Evolutionary conservation across 2,113 vertebrate species (phyloP), one percentile per base, ranked within the genome.

Genomic region (Saimiri boliviensis): DNA sequence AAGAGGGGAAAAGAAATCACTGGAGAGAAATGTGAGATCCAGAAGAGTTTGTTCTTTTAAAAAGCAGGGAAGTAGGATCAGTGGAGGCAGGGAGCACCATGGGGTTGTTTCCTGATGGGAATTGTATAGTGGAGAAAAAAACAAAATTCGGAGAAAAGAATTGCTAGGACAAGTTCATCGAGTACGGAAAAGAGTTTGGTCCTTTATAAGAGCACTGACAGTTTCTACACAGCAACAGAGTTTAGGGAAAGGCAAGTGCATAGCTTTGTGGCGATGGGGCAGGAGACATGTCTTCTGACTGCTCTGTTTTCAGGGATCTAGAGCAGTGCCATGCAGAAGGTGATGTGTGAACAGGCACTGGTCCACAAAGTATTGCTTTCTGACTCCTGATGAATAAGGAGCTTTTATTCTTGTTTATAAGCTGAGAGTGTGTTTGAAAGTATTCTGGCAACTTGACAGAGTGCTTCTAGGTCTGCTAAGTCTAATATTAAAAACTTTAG

Each of bases 401-500:
- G 16, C 5, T 52, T 52, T 52, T 52, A 52, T 52, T 52, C 52
- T 52, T 52, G 52, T 52, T 52, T 25, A 88, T 54, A 85, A 77
- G 89, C 12, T 87, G 49, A 93, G 16, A 70, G 25, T 37, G 9
- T 71, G 5, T 91, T 16, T 87, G 47, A 92, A 92, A 91, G 14
- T 30, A 58, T 60, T 49, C 45, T 49, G 17, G 35, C 71, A 89
- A 88, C 52, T 77, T 74, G 30, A 32, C n/a, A 77, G 19, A 77
- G 9, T n/a, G 40, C 2, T 81, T 90, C 85, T 84, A 77, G 35
- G n/a, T 86, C 86, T 70, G 40, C 35, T 77, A 49, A 95, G 37
- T 30, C 32, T 81, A 91, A 93, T 80, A 58, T 68, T 96, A 71
- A 92, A 91, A 56, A 42, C 20, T 20, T 76, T 49, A 73, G 20